These are phyloP conservation scores for Brachyrhaphis roseni DNA, from an alignment of 2,797 vertebrate species.

Conservation along the genomic window DNA sequence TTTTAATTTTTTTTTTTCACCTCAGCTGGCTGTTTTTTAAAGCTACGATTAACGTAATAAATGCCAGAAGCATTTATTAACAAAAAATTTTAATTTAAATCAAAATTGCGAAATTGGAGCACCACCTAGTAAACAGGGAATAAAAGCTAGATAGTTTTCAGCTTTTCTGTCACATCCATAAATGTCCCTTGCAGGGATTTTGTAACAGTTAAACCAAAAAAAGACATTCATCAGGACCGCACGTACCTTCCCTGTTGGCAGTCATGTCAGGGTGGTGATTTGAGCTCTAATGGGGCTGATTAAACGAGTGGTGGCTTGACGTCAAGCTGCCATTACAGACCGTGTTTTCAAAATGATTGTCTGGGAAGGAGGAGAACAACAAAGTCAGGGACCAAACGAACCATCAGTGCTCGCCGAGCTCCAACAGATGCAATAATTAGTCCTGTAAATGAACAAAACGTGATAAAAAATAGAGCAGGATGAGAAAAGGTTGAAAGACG, in stretches of 20 bases:
- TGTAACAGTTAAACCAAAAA: neutral
- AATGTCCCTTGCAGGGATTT: neutral
- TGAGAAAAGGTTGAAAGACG: neutral
- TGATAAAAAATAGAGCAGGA: neutral
- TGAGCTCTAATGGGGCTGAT: conserved; percentile 16
- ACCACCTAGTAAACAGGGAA: no score
- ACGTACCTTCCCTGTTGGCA: neutral
- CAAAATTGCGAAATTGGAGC: no score
- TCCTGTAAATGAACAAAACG: neutral
- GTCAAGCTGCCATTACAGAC: conserved; percentile 6
- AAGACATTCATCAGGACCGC: neutral
- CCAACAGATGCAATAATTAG: neutral
- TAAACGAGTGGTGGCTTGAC: conserved; percentile 11
- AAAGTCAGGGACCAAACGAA: conserved; percentile 3
- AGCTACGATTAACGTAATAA: neutral
- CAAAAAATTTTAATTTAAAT: no score
- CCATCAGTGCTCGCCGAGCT: neutral
- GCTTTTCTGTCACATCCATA: neutral
- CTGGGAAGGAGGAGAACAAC: conserved; percentile 11
- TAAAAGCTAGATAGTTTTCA: no score
- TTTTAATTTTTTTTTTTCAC: neutral
- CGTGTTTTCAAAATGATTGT: conserved; percentile 21
- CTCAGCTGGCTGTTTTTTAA: neutral
- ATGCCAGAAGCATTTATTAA: no score
- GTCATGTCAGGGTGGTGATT: neutral